Percentiles rank a stretch among this genome's conserved stretches.
phyloP scores from a whole-genome alignment of 2,888 invertebrate species.

The Lagria hirta region DNA sequence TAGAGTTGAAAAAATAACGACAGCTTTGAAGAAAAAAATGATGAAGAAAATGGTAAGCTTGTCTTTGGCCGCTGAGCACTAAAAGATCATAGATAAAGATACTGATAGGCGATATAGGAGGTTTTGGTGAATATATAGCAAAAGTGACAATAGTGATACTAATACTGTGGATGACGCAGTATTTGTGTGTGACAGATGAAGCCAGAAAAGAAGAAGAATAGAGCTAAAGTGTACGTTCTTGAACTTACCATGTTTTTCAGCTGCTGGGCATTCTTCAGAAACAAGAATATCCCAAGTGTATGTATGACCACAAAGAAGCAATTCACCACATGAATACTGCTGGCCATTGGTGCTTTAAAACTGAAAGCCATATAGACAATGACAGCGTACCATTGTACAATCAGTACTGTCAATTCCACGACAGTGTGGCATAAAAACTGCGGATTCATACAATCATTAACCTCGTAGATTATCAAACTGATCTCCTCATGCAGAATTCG shows the following conservation, averaged over 20 bases:
- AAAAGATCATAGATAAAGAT: too few species aligned
- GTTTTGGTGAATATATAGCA: too few species aligned
- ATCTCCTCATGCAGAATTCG: conserved; percentile 50
- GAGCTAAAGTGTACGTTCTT: neutral
- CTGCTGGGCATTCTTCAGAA: conserved; percentile 48
- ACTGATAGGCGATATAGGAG: too few species aligned
- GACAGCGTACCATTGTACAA: conserved; percentile 51
- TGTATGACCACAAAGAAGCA: conserved; percentile 47
- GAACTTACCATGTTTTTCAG: conserved; percentile 50
- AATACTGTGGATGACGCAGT: too few species aligned
- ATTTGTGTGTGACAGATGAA: too few species aligned
- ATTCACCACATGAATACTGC: conserved; percentile 47
- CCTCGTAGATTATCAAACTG: conserved; percentile 43
- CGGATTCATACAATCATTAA: conserved; percentile 48
- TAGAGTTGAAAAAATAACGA: too few species aligned
- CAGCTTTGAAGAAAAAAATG: too few species aligned
- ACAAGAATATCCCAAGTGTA: conserved; percentile 45
- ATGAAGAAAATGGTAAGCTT: too few species aligned
- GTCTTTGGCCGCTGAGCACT: too few species aligned
- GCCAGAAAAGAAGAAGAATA: too few species aligned
- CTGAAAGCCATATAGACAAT: conserved; percentile 48
- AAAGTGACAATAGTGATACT: too few species aligned
- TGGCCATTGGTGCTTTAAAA: conserved; percentile 42
- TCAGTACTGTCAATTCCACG: conserved; percentile 47
- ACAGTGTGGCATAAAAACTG: conserved; percentile 47